These are phyloP conservation scores for Clupea harengus DNA, from an alignment of 2,113 vertebrate species.

Conservation along the genomic window DNA sequence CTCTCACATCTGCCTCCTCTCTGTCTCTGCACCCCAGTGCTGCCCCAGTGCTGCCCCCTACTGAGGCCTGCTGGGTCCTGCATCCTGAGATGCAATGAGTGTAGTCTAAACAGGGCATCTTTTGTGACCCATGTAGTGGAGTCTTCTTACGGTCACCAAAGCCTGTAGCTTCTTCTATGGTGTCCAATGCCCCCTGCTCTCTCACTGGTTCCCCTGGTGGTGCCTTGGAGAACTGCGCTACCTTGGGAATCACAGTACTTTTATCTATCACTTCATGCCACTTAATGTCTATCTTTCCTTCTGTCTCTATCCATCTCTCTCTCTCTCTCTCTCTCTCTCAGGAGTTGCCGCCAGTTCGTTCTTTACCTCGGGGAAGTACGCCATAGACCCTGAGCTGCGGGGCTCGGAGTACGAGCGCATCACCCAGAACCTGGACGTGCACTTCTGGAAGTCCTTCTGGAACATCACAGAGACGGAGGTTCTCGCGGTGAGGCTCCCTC, in stretches of 20 bases:
- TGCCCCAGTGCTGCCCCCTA: too few relatives aligned
- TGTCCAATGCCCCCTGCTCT: too few relatives aligned
- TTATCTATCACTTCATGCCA: background rate
- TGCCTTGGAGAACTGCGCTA: background rate
- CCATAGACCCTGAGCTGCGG: slow-evolving; percentile 85
- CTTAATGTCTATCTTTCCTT: too few relatives aligned
- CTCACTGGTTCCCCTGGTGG: background rate
- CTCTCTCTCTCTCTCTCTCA: slow-evolving; percentile 44
- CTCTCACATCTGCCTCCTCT: background rate
- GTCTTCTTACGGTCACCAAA: too few relatives aligned
- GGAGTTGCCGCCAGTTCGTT: slow-evolving; percentile 86
- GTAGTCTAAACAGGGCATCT: too few relatives aligned
- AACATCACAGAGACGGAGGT: slow-evolving; percentile 87
- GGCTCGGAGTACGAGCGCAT: slow-evolving; percentile 85
- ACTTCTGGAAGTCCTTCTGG: slow-evolving; percentile 92
- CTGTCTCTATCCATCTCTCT: too few relatives aligned
- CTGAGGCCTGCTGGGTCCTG: too few relatives aligned
- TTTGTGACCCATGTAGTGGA: too few relatives aligned
- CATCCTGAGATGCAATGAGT: too few relatives aligned
- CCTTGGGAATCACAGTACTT: background rate
- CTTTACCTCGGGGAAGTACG: slow-evolving; percentile 85
- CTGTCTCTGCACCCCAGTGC: too few relatives aligned
- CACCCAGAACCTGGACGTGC: slow-evolving; percentile 86
- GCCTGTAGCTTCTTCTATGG: too few relatives aligned
- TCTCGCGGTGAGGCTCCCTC: slow-evolving; percentile 72